phyloP scores from a whole-genome alignment of 2,888 invertebrate species.

The Macropis europaea region DNA sequence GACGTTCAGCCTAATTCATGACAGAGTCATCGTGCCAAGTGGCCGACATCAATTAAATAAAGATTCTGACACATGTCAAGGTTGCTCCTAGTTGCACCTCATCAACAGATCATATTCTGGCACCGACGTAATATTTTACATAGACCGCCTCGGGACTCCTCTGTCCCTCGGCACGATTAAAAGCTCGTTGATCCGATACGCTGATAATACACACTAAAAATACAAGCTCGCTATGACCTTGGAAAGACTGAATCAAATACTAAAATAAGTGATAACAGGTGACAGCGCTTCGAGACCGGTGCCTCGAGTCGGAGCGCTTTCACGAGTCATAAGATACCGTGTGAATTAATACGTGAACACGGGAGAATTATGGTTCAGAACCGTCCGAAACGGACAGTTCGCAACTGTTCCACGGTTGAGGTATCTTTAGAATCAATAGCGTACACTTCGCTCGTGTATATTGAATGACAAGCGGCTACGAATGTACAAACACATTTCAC shows the following conservation, averaged over 20 bases:
- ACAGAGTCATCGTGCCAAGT: constrained; percentile 63
- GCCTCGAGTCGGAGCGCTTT: background rate
- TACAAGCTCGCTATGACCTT: constrained; percentile 13
- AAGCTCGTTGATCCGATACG: background rate
- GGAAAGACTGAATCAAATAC: background rate
- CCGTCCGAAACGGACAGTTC: background rate
- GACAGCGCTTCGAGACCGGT: background rate
- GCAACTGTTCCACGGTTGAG: background rate
- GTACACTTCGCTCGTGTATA: background rate
- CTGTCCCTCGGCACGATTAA: background rate
- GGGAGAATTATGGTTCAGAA: constrained; percentile 1
- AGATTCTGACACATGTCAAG: constrained; percentile 66
- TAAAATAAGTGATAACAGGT: background rate
- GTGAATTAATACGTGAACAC: no score
- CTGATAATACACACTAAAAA: background rate
- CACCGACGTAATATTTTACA: constrained; percentile 18
- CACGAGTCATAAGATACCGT: background rate
- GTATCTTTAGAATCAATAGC: background rate
- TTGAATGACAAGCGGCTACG: background rate
- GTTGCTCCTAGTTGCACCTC: constrained; percentile 49
- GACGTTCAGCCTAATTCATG: constrained; percentile 57
- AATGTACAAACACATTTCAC: background rate
- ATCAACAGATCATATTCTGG: constrained; percentile 15
- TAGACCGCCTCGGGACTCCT: constrained; percentile 1
- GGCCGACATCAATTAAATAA: constrained; percentile 67